Conservation (phyloP, 1,140 invertebrate genomes). For the Sesamia nonagrioides region DNA sequence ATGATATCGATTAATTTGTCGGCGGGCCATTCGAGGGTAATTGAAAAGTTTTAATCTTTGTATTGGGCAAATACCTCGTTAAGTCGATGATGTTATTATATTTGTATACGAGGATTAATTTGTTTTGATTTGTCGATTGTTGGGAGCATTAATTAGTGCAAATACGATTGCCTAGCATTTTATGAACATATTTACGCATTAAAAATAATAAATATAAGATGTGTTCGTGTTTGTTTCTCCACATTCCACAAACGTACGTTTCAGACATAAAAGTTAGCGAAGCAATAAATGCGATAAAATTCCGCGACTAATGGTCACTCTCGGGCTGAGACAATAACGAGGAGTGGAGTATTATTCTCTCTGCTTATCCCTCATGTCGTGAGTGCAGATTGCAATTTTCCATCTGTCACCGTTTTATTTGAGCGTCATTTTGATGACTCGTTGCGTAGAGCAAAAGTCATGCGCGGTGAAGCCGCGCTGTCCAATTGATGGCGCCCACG, state of each 20-base stretch:
- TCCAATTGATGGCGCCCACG: constrained; percentile 39
- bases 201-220: constrained; percentile 6
- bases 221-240: constrained; percentile 6
- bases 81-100: constrained; percentile 8
- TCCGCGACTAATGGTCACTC: constrained; percentile 42
- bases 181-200: constrained; percentile 30
- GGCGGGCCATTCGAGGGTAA: constrained; percentile 18
- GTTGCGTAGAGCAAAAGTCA: constrained; percentile 38
- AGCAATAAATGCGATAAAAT: constrained; percentile 35
- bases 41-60: constrained; percentile 29
- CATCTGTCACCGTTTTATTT: constrained; percentile 49
- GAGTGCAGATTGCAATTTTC: constrained; percentile 50
- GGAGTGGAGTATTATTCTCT: constrained; percentile 33
- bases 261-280: constrained; percentile 41
- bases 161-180: not conserved
- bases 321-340: constrained; percentile 36
- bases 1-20: constrained; percentile 41
- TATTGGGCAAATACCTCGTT: constrained; percentile 10
- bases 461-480: constrained; percentile 23
- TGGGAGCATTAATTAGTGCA: not conserved
- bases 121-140: constrained; percentile 30
- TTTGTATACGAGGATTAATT: constrained; percentile 8
- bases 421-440: constrained; percentile 40
- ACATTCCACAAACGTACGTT: constrained; percentile 35
- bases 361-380: constrained; percentile 36